Base-by-base conservation (phyloP, 2,113 vertebrate genomes). In the Actinemys pallida region DNA sequence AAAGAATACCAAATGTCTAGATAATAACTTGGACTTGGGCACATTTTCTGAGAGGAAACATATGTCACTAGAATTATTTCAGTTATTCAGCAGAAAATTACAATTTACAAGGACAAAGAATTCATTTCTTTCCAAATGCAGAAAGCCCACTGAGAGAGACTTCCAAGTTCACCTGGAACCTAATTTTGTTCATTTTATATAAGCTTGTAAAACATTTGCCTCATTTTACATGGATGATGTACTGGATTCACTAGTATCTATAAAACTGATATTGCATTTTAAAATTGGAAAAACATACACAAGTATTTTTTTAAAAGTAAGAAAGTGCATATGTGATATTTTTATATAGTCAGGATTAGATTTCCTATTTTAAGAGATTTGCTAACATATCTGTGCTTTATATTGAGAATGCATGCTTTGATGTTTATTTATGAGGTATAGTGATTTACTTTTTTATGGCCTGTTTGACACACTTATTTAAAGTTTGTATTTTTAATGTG, bases 401-500 rank as follows among this genome's bases (percentile, higher is more conserved):
- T 54, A 93, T 3, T 69, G 62, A 69, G n/a, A 83, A 96, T 72
- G 11, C 93, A 95, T 96, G 93, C 90, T 91, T 95, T 93, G 83
- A 91, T 35, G 78, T 24, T 84, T 87, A 62, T 83, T 95, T 56
- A 69, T 62, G 86, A 92, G 89, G 62, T 78, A 89, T 27, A 35
- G 90, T 86, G 35, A 22, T 27, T 79, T 95, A 90, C 56, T 90
- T 94, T 81, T 62, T 76, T 35, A 91, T 94, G 93, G 95, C 95
- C 83, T 75, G 10, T n/a, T 69, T 88, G 89, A 95, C 83, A 92
- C 35, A 95, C 82, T 93, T 84, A 92, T 94, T 96, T 95, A 81
- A 88, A 90, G 90, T 80, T 2, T 85, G 76, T 19, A 1, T 4
- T 53, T 72, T 88, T 85, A 14, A 39, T 52, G 3, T 59, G n/a